Percentiles rank a stretch among this genome's conserved stretches.
These are phyloP conservation scores for Campoplex nolae DNA, from an alignment of 2,888 invertebrate species.

Conservation along the genomic window DNA sequence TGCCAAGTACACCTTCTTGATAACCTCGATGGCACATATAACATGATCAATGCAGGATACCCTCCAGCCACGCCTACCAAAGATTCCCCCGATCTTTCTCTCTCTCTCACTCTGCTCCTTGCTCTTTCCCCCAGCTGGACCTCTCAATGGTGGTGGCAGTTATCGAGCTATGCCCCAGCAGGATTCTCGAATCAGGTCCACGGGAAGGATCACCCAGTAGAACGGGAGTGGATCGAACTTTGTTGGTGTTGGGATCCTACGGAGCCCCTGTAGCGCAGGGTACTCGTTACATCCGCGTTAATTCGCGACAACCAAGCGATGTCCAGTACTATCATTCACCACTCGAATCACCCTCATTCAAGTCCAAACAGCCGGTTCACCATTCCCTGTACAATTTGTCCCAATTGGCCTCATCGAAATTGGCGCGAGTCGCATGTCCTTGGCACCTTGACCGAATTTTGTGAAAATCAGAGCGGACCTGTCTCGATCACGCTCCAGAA, in stretches of 20 bases:
- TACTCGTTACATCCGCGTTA: slow-evolving; percentile 59
- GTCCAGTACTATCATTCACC: slow-evolving; percentile 40
- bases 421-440: slow-evolving; percentile 52
- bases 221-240: slow-evolving; percentile 15
- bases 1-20: not conserved
- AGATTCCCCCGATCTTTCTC: slow-evolving; percentile 7
- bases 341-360: slow-evolving; percentile 47
- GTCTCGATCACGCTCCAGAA: not conserved
- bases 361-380: slow-evolving; percentile 15
- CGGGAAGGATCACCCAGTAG: slow-evolving; percentile 16
- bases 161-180: slow-evolving; percentile 17
- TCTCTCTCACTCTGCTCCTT: slow-evolving; percentile 38
- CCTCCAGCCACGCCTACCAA: slow-evolving; percentile 38
- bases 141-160: slow-evolving; percentile 19
- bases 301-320: slow-evolving; percentile 46
- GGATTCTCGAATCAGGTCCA: slow-evolving; percentile 24
- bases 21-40: slow-evolving; percentile 3
- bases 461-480: not conserved
- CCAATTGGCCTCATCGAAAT: slow-evolving; percentile 42
- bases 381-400: slow-evolving; percentile 31
- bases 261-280: slow-evolving; percentile 11
- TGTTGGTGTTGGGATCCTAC: slow-evolving; percentile 5
- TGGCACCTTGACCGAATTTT: slow-evolving; percentile 54
- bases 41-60: slow-evolving; percentile 24
- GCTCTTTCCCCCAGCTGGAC: slow-evolving; percentile 23